phyloP scores from a whole-genome alignment of 2,113 vertebrate genomes.

The Mormyrus iriodes region DNA sequence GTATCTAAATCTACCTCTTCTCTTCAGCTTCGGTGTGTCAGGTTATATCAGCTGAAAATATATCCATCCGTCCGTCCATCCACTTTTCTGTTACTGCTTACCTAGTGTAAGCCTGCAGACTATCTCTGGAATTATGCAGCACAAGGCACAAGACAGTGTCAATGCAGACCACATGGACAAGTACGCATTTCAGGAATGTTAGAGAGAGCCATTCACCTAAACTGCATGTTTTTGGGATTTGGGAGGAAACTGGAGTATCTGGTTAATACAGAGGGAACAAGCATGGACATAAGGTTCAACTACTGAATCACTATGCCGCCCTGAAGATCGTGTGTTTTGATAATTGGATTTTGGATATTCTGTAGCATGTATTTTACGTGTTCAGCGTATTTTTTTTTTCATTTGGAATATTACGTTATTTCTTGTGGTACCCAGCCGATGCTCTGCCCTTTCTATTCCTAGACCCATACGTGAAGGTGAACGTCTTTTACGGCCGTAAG shows the following conservation, averaged over 20 bases:
- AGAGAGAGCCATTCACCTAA: background rate
- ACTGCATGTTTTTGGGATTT: background rate
- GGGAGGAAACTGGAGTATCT: background rate
- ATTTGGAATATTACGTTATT: background rate
- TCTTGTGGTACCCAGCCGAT: background rate
- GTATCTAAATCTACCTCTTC: conserved; percentile 47
- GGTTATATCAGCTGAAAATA: background rate
- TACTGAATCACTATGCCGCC: background rate
- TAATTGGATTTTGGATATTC: background rate
- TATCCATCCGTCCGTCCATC: background rate
- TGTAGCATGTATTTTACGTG: background rate
- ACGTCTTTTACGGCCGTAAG: conserved; percentile 89
- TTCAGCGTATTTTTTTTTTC: background rate
- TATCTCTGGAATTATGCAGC: background rate
- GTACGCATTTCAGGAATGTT: background rate
- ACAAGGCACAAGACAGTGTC: background rate
- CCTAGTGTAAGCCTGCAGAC: background rate
- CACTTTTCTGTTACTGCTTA: background rate
- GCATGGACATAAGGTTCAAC: background rate
- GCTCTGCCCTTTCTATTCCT: conserved; percentile 25
- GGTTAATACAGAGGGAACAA: background rate
- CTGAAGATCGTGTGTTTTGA: background rate
- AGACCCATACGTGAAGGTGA: conserved; percentile 97
- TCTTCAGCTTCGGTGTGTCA: background rate
- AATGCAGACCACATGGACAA: background rate